Conservation (phyloP, 2,888 invertebrate genomes). For the Patella ulyssiponensis region DNA sequence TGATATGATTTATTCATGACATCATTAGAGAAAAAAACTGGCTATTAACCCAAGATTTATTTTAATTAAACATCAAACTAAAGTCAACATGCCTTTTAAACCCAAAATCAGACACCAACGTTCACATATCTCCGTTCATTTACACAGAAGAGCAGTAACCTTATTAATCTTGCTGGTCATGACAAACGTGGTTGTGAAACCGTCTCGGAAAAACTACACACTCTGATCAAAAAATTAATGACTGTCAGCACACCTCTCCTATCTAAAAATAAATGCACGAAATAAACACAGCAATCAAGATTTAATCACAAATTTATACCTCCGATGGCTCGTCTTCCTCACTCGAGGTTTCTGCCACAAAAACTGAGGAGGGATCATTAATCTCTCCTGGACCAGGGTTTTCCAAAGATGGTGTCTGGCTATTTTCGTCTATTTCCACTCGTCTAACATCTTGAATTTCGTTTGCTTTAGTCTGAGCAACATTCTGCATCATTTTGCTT, state of each 20-base stretch:
- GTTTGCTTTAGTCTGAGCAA: constrained; percentile 73
- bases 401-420: constrained; percentile 52
- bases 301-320: constrained; percentile 76
- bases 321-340: constrained; percentile 97
- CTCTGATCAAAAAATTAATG: not conserved
- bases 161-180: too few species aligned
- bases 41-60: too few species aligned
- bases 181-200: too few species aligned
- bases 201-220: too few species aligned
- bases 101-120: too few species aligned
- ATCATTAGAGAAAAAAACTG: too few species aligned
- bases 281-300: not conserved
- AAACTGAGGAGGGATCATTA: constrained; percentile 64
- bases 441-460: constrained; percentile 58
- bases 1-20: too few species aligned
- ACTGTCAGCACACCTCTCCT: too few species aligned
- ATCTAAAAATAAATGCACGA: not conserved
- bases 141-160: too few species aligned
- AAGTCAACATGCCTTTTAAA: too few species aligned
- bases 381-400: constrained; percentile 72
- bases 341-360: constrained; percentile 94
- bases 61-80: too few species aligned
- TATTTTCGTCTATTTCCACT: constrained; percentile 63
- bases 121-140: too few species aligned
- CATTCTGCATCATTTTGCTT: constrained; percentile 84